Conservation (phyloP, 35 echinoderm and acorn worm species). For the Apostichopus parvimensis region DNA sequence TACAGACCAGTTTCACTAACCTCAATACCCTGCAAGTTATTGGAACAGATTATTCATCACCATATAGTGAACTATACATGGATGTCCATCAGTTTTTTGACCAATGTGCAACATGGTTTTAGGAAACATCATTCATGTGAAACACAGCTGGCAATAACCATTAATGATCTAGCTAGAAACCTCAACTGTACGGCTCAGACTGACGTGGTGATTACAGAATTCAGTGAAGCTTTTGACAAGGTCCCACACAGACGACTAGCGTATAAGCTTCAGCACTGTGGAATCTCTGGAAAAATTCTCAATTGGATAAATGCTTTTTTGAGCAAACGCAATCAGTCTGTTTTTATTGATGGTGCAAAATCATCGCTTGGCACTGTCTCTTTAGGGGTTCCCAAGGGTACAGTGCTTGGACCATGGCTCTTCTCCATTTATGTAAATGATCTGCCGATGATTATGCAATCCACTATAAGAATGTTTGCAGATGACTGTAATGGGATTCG, state of each 20-base stretch:
- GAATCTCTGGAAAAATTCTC: constrained; percentile 33
- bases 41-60: too few species aligned
- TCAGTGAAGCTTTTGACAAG: constrained; percentile 45
- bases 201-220: constrained; percentile 56
- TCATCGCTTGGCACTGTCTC: constrained; percentile 16
- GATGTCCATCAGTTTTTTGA: background rate
- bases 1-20: background rate
- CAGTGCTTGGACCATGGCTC: constrained; percentile 18
- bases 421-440: constrained; percentile 26
- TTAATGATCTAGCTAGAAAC: constrained; percentile 12
- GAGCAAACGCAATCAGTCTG: background rate
- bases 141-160: constrained; percentile 24
- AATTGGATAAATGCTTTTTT: constrained; percentile 52
- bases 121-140: constrained; percentile 30
- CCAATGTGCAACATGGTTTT: constrained; percentile 30
- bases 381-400: constrained; percentile 45
- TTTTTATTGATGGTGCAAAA: constrained; percentile 39
- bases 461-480: constrained; percentile 35
- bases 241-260: constrained; percentile 41
- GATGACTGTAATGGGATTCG: constrained; percentile 39
- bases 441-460: background rate
- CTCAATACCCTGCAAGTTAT: too few species aligned
- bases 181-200: constrained; percentile 19
- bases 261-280: constrained; percentile 31
- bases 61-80: background rate